Conservation (phyloP, 2,113 vertebrate species). For the Zootoca vivipara region DNA sequence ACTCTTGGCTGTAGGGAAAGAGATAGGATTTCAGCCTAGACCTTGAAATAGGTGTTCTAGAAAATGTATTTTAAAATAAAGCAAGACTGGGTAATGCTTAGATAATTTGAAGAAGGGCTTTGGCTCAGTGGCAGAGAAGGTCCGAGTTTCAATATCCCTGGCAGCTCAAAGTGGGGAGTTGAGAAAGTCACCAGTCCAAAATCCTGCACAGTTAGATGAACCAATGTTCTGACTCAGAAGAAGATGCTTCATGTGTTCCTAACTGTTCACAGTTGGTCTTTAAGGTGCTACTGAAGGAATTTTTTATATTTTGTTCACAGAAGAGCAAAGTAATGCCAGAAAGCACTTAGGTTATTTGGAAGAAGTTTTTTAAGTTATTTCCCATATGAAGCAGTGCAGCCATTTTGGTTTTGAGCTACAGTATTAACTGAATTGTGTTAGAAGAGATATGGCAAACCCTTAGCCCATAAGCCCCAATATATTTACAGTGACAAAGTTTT, state of each 20-base stretch:
- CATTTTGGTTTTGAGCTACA: background rate
- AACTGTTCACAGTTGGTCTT: background rate
- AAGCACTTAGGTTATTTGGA: background rate
- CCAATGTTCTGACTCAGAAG: background rate
- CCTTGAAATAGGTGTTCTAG: background rate
- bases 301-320: no score
- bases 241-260: background rate
- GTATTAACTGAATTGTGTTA: background rate
- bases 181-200: background rate
- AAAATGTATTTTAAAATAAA: background rate
- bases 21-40: background rate
- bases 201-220: background rate
- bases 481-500: no score
- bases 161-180: background rate
- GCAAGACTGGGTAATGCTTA: background rate
- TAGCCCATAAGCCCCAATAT: no score
- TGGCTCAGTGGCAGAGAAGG: background rate
- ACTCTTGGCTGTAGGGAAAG: background rate
- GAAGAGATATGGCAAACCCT: no score
- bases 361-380: background rate
- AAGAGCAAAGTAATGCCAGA: background rate
- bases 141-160: background rate
- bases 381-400: no score
- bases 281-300: no score
- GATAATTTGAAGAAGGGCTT: background rate